Conservation (phyloP, 2,797 vertebrate genomes). For the Ibycter americanus region DNA sequence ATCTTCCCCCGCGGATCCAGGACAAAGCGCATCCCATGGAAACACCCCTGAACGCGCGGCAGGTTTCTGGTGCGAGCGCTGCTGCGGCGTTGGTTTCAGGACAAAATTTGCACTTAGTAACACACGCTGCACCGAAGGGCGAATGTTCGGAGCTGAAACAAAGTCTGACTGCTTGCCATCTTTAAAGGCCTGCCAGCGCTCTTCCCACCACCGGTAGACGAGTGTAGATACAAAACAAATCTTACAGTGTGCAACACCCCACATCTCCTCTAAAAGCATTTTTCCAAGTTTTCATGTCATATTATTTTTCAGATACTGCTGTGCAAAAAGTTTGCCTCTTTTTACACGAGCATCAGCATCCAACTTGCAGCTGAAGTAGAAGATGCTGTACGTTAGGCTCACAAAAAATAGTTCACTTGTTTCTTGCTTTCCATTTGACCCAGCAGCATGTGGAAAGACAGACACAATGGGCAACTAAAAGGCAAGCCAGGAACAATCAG, state of each 20-base stretch:
- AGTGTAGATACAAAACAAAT: not conserved
- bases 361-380: not conserved
- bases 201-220: not conserved
- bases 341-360: not conserved
- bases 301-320: not conserved
- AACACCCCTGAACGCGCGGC: not conserved
- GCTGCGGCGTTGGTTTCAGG: accelerated
- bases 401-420: not conserved
- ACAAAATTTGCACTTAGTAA: not conserved
- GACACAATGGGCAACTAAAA: not conserved
- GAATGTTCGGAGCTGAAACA: not conserved
- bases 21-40: not conserved
- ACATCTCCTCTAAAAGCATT: not conserved
- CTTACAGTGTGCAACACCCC: not conserved
- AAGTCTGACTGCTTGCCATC: not conserved
- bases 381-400: not conserved
- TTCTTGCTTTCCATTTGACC: not conserved
- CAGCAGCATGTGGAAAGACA: not conserved
- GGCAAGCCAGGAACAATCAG: not conserved
- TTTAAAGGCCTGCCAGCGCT: not conserved
- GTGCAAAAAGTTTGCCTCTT: not conserved
- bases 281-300: not conserved
- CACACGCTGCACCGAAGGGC: not conserved
- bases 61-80: accelerated
- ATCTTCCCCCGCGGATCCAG: accelerated